phyloP scores from a whole-genome alignment of 2,113 vertebrate genomes.

The Thermophis baileyi region DNA sequence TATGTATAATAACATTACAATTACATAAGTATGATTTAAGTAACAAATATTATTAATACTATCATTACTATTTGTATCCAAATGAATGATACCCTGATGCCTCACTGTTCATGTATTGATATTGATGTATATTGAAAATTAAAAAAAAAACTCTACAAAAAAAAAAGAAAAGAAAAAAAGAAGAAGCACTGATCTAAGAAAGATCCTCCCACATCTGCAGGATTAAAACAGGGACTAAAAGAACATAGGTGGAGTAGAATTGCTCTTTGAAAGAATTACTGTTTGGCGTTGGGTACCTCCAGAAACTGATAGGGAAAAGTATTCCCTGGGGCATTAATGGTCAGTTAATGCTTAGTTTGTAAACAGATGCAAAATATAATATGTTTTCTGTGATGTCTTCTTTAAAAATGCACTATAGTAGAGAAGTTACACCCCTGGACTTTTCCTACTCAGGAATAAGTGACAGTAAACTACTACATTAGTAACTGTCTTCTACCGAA shows the following conservation, averaged over 20 bases:
- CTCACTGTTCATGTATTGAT: too few relatives aligned
- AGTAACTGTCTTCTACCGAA: neutral
- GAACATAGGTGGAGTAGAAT: neutral
- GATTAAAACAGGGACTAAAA: neutral
- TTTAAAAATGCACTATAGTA: neutral
- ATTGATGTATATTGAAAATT: too few relatives aligned
- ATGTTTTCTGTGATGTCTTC: neutral
- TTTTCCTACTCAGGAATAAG: neutral
- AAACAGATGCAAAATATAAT: neutral
- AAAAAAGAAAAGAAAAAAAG: too few relatives aligned
- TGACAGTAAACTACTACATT: neutral
- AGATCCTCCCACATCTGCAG: neutral
- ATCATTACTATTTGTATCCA: too few relatives aligned
- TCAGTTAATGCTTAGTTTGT: neutral
- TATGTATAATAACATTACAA: too few relatives aligned
- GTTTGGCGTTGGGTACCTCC: neutral
- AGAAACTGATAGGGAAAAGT: neutral
- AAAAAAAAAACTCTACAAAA: too few relatives aligned
- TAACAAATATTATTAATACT: too few relatives aligned
- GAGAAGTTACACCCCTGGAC: neutral
- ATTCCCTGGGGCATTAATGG: too few relatives aligned
- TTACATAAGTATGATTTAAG: too few relatives aligned
- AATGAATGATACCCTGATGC: too few relatives aligned
- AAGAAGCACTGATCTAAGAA: neutral
- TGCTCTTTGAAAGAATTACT: neutral